These are phyloP conservation scores for Habrosyne pyritoides DNA, from an alignment of 2,888 invertebrate genomes.

Conservation along the genomic window DNA sequence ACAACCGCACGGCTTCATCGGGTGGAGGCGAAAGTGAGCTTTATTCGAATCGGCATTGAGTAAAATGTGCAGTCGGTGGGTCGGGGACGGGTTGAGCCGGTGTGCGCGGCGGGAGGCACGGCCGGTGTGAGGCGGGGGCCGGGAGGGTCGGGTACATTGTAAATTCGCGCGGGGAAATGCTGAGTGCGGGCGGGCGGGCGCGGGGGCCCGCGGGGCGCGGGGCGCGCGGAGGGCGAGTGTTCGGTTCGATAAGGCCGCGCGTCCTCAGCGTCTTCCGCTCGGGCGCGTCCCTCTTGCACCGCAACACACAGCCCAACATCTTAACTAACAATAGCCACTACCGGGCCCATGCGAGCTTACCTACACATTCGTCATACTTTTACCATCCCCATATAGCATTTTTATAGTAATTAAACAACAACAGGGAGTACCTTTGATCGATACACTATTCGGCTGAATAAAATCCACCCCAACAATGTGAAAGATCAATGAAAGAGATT, in stretches of 20 bases:
- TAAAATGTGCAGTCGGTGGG: constrained; percentile 9
- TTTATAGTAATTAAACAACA: too few relatives aligned
- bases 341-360: too few relatives aligned
- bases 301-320: constrained; percentile 19
- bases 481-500: too few relatives aligned
- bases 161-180: constrained; percentile 65
- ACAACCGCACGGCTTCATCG: constrained; percentile 30
- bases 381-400: too few relatives aligned
- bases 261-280: constrained; percentile 37
- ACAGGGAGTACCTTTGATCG: too few relatives aligned
- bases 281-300: constrained; percentile 31
- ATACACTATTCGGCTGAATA: too few relatives aligned
- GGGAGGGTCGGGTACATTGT: constrained; percentile 65
- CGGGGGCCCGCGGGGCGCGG: constrained; percentile 21
- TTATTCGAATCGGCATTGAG: constrained; percentile 16
- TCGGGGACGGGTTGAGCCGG: constrained; percentile 12
- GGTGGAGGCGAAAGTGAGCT: constrained; percentile 21
- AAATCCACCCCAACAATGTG: too few relatives aligned
- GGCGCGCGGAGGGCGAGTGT: constrained; percentile 34
- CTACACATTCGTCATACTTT: not conserved
- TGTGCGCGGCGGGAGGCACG: constrained; percentile 24
- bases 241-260: constrained; percentile 58
- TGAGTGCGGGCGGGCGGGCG: constrained; percentile 23
- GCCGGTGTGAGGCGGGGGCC: constrained; percentile 39
- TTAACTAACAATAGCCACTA: not conserved